Conservation (phyloP, 2,797 vertebrate species). For the Fratercula arctica region DNA sequence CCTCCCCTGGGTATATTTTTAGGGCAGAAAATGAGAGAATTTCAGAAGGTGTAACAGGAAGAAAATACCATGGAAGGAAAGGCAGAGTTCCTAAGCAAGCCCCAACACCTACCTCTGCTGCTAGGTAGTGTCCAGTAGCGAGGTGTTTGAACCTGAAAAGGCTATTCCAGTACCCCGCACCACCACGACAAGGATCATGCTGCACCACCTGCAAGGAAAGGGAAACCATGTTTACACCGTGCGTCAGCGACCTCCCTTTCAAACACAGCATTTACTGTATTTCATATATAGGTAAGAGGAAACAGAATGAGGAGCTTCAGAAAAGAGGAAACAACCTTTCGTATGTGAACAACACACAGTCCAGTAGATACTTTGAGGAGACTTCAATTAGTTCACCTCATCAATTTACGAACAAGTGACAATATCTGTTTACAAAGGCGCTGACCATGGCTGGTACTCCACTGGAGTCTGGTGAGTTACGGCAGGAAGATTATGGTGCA, state of each 20-base stretch:
- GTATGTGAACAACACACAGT: rapidly evolving
- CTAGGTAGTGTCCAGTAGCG: slow-evolving; percentile 95
- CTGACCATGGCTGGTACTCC: background rate
- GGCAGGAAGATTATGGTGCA: background rate
- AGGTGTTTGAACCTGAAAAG: slow-evolving; percentile 98
- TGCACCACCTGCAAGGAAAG: slow-evolving; percentile 88
- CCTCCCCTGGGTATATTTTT: background rate
- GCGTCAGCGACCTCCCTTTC: background rate
- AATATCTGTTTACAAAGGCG: background rate
- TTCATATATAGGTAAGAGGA: rapidly evolving
- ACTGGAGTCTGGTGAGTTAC: rapidly evolving
- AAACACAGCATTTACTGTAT: rapidly evolving
- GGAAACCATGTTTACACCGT: background rate
- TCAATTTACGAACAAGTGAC: rapidly evolving
- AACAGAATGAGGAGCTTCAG: background rate
- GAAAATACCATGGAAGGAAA: background rate
- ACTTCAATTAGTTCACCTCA: background rate
- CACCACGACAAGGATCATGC: slow-evolving; percentile 96
- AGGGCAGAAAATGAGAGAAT: background rate
- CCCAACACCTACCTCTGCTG: slow-evolving; percentile 88
- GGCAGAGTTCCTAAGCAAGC: background rate
- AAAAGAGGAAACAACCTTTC: rapidly evolving
- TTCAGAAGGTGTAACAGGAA: background rate
- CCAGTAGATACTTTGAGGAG: background rate
- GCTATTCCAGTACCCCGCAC: slow-evolving; percentile 98